Percentiles rank a stretch among this genome's conserved stretches.
Conservation (phyloP, 2,888 invertebrate species). For the Lepetodrilus schrolli region DNA sequence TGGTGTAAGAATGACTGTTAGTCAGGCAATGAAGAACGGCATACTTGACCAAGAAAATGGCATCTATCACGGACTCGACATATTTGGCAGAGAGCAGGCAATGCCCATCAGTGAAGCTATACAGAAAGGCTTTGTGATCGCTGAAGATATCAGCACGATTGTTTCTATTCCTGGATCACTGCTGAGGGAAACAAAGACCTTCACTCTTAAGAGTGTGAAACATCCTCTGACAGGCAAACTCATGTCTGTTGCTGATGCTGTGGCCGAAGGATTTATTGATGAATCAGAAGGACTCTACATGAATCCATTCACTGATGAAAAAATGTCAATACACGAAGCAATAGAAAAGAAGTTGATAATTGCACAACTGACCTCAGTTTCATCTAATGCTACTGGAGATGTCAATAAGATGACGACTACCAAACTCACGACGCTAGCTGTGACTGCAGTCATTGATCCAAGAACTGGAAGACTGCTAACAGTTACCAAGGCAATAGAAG, state of each 20-base stretch:
- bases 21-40: constrained; percentile 81
- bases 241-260: constrained; percentile 91
- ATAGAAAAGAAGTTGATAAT: constrained; percentile 85
- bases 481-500: constrained; percentile 92
- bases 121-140: constrained; percentile 82
- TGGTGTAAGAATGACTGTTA: constrained; percentile 87
- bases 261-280: constrained; percentile 91
- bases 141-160: constrained; percentile 87
- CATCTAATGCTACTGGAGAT: constrained; percentile 87
- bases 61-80: constrained; percentile 78
- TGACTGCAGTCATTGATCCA: constrained; percentile 81
- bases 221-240: constrained; percentile 81
- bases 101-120: constrained; percentile 89
- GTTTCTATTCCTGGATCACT: constrained; percentile 91
- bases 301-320: constrained; percentile 87
- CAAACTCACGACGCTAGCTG: constrained; percentile 67
- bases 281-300: constrained; percentile 79
- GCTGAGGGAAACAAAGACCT: constrained; percentile 67
- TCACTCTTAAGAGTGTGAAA: constrained; percentile 78
- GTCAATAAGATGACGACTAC: constrained; percentile 83
- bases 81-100: constrained; percentile 80
- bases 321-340: constrained; percentile 87
- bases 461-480: constrained; percentile 83
- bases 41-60: constrained; percentile 80
- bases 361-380: constrained; percentile 64